A percentile compares a stretch with the other conserved stretches of the same genome.
These are phyloP conservation scores for Actenoides lindsayi DNA, from an alignment of 2,113 vertebrate genomes.

Conservation along the genomic window DNA sequence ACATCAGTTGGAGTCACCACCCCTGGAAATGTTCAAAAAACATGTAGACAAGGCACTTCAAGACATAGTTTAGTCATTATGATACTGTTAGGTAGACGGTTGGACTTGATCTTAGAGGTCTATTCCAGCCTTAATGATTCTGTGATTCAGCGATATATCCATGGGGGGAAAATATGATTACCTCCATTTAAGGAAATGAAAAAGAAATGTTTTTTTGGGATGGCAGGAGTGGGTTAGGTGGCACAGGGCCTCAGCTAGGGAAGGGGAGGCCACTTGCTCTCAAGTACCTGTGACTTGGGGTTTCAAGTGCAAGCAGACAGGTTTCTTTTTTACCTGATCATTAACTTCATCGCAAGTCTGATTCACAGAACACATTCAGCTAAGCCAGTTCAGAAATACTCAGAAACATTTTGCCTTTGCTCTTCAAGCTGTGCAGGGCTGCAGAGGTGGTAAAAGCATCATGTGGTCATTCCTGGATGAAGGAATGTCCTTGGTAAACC, in stretches of 20 bases:
- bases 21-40: no score
- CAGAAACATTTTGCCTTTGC: rapidly evolving
- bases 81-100: no score
- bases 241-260: neutral
- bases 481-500: neutral
- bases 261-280: neutral
- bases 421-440: neutral
- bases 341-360: neutral
- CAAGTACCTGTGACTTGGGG: rapidly evolving
- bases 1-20: no score
- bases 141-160: no score
- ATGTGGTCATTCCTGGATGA: rapidly evolving
- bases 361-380: neutral
- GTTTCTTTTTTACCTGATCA: neutral
- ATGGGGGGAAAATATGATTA: neutral
- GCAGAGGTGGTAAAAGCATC: neutral
- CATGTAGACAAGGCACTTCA: no score
- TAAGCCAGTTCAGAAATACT: neutral
- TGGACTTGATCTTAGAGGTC: no score
- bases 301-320: neutral
- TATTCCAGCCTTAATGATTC: no score
- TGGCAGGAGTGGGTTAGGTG: no score
- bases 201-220: rapidly evolving
- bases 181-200: neutral
- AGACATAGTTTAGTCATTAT: no score